Evolutionary conservation across 1,140 invertebrate species (phyloP).

Genomic region (Drosophila insularis): DNA sequence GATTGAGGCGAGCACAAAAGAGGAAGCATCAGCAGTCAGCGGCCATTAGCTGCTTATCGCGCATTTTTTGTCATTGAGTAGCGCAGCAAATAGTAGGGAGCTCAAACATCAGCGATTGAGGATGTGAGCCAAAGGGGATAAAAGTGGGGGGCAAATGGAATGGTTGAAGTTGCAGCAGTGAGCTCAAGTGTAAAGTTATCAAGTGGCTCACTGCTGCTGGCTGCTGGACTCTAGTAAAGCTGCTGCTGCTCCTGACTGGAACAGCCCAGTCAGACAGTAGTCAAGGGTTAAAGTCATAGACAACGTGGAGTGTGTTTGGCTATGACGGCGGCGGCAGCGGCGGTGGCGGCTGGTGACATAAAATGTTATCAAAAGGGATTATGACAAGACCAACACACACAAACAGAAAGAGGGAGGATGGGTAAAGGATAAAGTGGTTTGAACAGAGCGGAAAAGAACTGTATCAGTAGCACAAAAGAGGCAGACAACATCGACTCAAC

Average conservation of each 20-base stretch:
- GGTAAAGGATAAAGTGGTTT: not conserved
- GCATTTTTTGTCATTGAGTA: conserved; percentile 58
- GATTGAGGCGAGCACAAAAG: conserved; percentile 22
- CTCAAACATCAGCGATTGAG: not conserved
- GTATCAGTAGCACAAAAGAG: conserved; percentile 67
- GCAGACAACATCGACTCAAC: conserved; percentile 11
- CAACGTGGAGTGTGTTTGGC: conserved; percentile 75
- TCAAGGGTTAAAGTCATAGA: conserved; percentile 76
- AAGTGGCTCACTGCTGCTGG: conserved; percentile 44
- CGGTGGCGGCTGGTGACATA: conserved; percentile 59
- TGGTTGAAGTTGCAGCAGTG: conserved; percentile 8
- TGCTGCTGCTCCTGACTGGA: conserved; percentile 24
- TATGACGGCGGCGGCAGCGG: conserved; percentile 32
- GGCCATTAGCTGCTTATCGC: conserved; percentile 80
- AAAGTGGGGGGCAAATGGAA: not conserved
- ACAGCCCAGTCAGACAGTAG: conserved; percentile 41
- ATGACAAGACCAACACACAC: conserved; percentile 55
- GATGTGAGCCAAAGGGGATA: not conserved
- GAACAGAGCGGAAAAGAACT: conserved; percentile 32
- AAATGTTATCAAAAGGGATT: conserved; percentile 80
- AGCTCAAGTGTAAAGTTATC: conserved; percentile 74
- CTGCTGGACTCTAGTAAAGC: conserved; percentile 10
- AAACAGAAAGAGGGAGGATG: conserved; percentile 7
- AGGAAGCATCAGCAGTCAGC: conserved; percentile 54
- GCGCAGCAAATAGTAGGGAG: conserved; percentile 30